Base-by-base conservation (phyloP, 2,888 invertebrate genomes). In the Xestia rhomboidea region DNA sequence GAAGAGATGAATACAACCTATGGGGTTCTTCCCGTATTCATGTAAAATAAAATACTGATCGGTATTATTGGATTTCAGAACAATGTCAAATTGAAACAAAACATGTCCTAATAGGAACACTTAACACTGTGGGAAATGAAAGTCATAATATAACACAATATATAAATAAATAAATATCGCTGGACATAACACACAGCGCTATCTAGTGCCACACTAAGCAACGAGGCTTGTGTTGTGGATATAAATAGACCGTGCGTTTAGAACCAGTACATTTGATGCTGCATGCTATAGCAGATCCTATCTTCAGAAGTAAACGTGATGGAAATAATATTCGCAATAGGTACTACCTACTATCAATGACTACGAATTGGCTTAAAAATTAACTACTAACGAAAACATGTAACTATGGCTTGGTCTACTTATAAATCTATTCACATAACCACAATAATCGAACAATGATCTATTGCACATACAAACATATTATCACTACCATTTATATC, bases 401-500 rank as follows among this genome's bases (percentile, higher is more conserved):
- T 27, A 41, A 79, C 77, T 76, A 76, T 63, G 34, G 8, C 38
- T 15, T 10, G 68, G 70, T 71, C 44, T 68, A 34, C 34, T 57
- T 30, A 71, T 57, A 86, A 76, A 54, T 44, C 27, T 75, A 51
- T 80, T 84, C 74, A 82, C 66, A 72, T 38, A 69, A 44, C 15
- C 21, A 86, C 68, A 84, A 84, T 85, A 82, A 85, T 75, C 54
- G 76, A 74, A 90, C 88, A 89, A 91, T 91, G 79, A 88, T 85
- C 83, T 88, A 87, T 88, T 87, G 88, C 82, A 88, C 81, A 86
- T 84, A 80, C 76, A 81, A 66, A 69, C 41, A 66, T 79, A 87
- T 93, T 90, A 90, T 89, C 73, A 81, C 60, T 80, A 66, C 81
- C 82, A 86, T 88, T 91, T 90, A 86, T 84, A 86, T 67, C 71